Base-by-base conservation (phyloP, 2,888 invertebrate species). In the Lasioglossum marginatum region DNA sequence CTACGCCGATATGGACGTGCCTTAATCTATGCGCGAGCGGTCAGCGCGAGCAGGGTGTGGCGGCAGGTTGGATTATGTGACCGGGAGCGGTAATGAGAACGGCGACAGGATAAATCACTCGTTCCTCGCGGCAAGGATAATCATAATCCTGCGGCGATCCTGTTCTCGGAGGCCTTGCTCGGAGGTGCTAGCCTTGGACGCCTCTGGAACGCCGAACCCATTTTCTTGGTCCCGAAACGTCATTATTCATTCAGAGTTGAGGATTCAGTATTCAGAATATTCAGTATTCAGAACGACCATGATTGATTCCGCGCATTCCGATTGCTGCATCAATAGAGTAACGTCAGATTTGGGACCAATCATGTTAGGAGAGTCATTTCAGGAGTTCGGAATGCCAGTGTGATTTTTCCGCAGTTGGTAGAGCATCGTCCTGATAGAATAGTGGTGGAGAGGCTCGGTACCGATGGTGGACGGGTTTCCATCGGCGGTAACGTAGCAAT, bases 91-190 rank as follows among this genome's bases (percentile, higher is more conserved):
- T 93, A 93, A 94, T 93, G 93, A 94, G 93, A 89, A 92, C 92
- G 91, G 92, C 93, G 92, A 93, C 92, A 87, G 92, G 92, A 94
- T 94, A 94, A 94, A 94, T 94, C 94, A 94, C 90, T 92, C 92
- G 90, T 91, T 92, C 90, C 92, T 81, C 88, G 86, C 88, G 80
- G 83, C 83, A 87, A 92, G 91, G 94, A 93, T 94, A 93, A 94
- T 92, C 90, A 91, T 91, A 91, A 91, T 92, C 91, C 88, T 87
- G 88, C 86, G 68, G 88, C 89, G 91, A 90, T 88, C 92, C 93
- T 94, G 92, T 94, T 92, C 94, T 66, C 93, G 89, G 87, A 89
- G 87, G 90, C 79, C 83, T 68, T 81, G 84, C 66, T 80, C 75
- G 88, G 83, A 80, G 78, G 82, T 81, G 81, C 84, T 82, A 82